These are phyloP conservation scores for Ethmia dodecea DNA, from an alignment of 2,888 invertebrate genomes.

Conservation along the genomic window DNA sequence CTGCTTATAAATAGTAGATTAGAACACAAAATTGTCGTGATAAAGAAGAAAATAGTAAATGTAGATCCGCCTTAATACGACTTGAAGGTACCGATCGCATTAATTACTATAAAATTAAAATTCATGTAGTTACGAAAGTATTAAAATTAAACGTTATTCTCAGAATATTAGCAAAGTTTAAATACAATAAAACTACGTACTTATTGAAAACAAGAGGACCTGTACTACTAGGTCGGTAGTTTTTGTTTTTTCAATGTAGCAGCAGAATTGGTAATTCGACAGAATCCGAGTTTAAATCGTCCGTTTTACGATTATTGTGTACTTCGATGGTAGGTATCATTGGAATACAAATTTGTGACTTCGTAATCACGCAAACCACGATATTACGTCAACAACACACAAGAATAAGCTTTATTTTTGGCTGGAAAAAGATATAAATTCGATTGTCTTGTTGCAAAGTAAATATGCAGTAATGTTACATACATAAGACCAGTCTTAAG, in stretches of 20 bases:
- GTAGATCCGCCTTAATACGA: no score
- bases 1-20: no score
- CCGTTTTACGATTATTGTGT: conserved; percentile 65
- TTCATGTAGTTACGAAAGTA: no score
- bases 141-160: no score
- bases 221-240: background rate
- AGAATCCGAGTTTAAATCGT: conserved; percentile 65
- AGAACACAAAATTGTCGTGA: no score
- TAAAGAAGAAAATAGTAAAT: no score
- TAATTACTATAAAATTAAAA: no score
- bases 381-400: conserved; percentile 9
- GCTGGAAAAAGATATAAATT: conserved; percentile 12
- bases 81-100: no score
- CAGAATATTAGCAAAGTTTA: background rate
- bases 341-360: conserved; percentile 64
- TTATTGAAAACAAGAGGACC: background rate
- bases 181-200: background rate
- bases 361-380: conserved; percentile 45
- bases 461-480: conserved; percentile 5
- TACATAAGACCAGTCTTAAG: conserved; percentile 2
- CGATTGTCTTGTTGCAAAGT: background rate
- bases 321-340: conserved; percentile 62
- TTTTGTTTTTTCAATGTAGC: conserved; percentile 11
- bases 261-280: conserved; percentile 46
- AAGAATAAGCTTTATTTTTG: conserved; percentile 20